Evolutionary conservation across 1,140 invertebrate genomes (phyloP).

Genomic region (Aporrectodea caliginosa): DNA sequence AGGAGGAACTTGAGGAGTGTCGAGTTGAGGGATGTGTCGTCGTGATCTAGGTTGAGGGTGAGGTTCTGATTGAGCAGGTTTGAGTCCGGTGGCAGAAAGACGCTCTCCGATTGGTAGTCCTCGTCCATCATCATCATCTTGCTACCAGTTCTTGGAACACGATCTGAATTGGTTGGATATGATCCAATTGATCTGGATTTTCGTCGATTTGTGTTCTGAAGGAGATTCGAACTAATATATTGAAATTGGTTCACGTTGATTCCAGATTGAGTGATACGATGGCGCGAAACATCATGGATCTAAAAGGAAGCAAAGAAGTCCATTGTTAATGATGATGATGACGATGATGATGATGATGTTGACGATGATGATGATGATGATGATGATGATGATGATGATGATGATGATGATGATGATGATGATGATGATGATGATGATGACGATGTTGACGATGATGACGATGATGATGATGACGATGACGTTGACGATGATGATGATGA

Average conservation of each 20-base stretch:
- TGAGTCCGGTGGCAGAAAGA: not conserved
- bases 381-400: conserved; percentile 16
- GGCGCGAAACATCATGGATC: not conserved
- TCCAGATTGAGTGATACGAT: not conserved
- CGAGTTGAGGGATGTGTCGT: not conserved
- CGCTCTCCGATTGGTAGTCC: not conserved
- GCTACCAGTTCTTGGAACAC: no score
- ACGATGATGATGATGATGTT: conserved; percentile 25
- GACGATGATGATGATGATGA: conserved; percentile 6
- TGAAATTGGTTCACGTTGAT: not conserved
- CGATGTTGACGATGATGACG: conserved; percentile 11
- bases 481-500: conserved; percentile 22
- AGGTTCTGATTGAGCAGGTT: not conserved
- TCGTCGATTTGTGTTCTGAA: not conserved
- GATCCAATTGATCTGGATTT: not conserved
- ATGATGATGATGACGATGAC: not conserved
- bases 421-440: not conserved
- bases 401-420: conserved; percentile 8
- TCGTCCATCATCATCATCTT: not conserved
- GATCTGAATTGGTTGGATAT: no score
- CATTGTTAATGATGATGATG: not conserved
- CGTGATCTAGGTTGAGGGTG: not conserved
- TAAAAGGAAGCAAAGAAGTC: not conserved
- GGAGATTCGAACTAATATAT: not conserved
- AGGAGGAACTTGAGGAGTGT: not conserved